Percentiles rank a stretch among this genome's conserved stretches.
These are phyloP conservation scores for Lamellibrachia satsuma DNA, from an alignment of 2,888 invertebrate species.

Conservation along the genomic window DNA sequence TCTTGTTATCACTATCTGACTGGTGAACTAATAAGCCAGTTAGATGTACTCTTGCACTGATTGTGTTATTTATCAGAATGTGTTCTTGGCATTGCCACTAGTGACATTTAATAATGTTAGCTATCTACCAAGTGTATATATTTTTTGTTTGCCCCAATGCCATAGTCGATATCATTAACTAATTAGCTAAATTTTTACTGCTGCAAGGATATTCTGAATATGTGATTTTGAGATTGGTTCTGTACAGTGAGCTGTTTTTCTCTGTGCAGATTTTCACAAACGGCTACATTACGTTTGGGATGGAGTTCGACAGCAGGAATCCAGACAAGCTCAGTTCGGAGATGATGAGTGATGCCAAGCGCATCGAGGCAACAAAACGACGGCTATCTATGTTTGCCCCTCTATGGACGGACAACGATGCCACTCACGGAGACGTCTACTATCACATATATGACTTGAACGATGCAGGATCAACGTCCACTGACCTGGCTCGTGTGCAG, in stretches of 20 bases:
- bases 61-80: too few species aligned
- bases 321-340: not conserved
- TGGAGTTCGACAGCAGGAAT: not conserved
- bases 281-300: not conserved
- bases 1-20: too few species aligned
- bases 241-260: not conserved
- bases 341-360: not conserved
- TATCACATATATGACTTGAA: not conserved
- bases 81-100: too few species aligned
- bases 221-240: not conserved
- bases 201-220: not conserved
- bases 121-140: too few species aligned
- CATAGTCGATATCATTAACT: too few species aligned
- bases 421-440: not conserved
- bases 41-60: too few species aligned
- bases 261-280: not conserved
- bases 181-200: too few species aligned
- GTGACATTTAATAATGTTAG: too few species aligned
- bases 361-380: not conserved
- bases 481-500: not conserved
- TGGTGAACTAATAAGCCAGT: too few species aligned
- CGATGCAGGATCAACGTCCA: not conserved
- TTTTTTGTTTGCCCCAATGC: too few species aligned
- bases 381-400: not conserved
- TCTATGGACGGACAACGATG: not conserved